Evolutionary conservation across 2,888 invertebrate genomes (phyloP), one percentile per base, ranked within the genome.

Genomic region (Spodoptera picta): DNA sequence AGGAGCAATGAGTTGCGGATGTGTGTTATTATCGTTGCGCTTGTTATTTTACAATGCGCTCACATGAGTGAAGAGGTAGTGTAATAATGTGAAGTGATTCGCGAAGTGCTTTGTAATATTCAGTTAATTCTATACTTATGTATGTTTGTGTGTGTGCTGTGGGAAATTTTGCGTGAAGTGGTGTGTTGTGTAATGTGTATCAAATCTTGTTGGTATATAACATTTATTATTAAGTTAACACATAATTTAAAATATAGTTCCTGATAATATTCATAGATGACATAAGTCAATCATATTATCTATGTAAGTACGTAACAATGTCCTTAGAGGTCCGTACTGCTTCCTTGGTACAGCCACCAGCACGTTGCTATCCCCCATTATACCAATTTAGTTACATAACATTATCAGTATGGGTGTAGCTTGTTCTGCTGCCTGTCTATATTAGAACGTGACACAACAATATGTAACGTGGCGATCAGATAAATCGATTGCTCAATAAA

Each of bases 1-100:
- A 69, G 58, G 73, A 83, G 84, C 85, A 83, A 81, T 75, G 75
- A 75, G 60, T 77, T 62, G 67, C 52, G 47, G 45, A 62, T 67
- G 66, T 69, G 65, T 69, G 61, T 77, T 77, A 72, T 72, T 72
- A 70, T 66, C 49, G 55, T 58, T 68, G 58, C 55, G 51, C 53
- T 66, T 79, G 76, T 79, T 79, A 62, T 75, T 69, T 55, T 71
- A 73, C 62, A 76, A 59, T 73, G 69, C 57, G 50, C 24, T 59
- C 69, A 58, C 19, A 19, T 36, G n/a, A 44, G 46, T 62, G 75
- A 60, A 79, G 72, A 57, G 63, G 68, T 61, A 59, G 60, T 61
- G n/a, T 79, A 63, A 63, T 79, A 65, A 65, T 61, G 54, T 64
- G 55, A 36, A 75, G 71, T 63, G 68, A 64, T 55, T 64, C 53